These are phyloP conservation scores for Hydrotaea diabolus DNA, from an alignment of 2,888 invertebrate species.

Conservation along the genomic window DNA sequence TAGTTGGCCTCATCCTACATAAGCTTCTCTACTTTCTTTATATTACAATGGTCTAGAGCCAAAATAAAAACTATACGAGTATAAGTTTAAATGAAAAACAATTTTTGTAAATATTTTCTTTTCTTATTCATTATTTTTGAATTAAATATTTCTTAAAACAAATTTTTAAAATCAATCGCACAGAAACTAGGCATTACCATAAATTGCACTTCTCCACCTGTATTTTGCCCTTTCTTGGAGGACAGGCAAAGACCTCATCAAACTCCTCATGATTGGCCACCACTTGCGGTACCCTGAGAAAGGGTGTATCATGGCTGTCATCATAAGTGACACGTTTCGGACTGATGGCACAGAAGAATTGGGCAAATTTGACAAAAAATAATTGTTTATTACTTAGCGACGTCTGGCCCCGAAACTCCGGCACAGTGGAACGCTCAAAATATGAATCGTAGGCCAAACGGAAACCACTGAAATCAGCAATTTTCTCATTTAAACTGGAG, in stretches of 20 bases:
- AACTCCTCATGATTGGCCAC: constrained; percentile 69
- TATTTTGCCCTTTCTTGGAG: background rate
- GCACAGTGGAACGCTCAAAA: constrained; percentile 24
- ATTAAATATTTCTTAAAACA: no score
- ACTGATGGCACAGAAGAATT: constrained; percentile 69
- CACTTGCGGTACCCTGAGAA: constrained; percentile 65
- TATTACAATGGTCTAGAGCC: no score
- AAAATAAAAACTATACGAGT: no score
- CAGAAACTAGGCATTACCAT: no score
- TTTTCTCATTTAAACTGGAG: constrained; percentile 68
- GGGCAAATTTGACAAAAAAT: constrained; percentile 71
- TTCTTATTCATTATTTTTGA: no score
- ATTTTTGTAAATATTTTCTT: no score
- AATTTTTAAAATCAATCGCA: no score
- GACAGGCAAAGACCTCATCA: constrained; percentile 64
- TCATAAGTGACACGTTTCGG: constrained; percentile 61
- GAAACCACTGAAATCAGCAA: constrained; percentile 71
- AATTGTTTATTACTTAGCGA: constrained; percentile 57
- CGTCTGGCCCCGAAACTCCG: background rate
- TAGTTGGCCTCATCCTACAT: no score
- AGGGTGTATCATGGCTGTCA: constrained; percentile 68
- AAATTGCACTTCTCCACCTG: constrained; percentile 47
- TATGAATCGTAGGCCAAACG: constrained; percentile 70
- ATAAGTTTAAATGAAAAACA: no score
- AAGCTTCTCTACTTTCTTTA: no score